Evolutionary conservation across 2,113 vertebrate species (phyloP), one percentile per base, ranked within the genome.

Genomic region (Tyrannus savana): DNA sequence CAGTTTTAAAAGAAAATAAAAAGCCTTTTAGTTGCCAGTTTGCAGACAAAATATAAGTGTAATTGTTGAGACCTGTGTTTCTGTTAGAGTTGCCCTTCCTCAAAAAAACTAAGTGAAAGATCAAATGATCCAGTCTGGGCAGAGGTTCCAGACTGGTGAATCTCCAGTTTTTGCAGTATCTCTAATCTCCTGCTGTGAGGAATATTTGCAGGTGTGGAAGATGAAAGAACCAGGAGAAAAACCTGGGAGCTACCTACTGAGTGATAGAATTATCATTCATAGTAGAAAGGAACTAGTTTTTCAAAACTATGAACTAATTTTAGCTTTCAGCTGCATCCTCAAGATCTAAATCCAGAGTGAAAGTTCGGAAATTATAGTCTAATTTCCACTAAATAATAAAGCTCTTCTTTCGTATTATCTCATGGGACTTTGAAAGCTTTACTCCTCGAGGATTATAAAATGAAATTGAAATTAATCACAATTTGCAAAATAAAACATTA

Each of bases 381-480:
- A 37, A 85, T 50, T 91, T 90, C 81, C 23, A 87, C 60, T 75
- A 62, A 93, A 88, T 44, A 69, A 39, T 50, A 92, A 93, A 84
- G 19, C 17, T 75, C 37, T 79, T 71, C 27, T 41, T 59, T 87
- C 28, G 15, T 55, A 31, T 46, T 89, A 77, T 24, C 85, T 73
- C 84, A 37, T 7, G 24, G 21, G 64, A 37, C 31, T 60, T 87
- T 75, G 91, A 91, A 92, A 89, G 21, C 89, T 86, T 91, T 91
- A 63, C 14, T 88, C 46, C 44, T 89, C 28, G 39, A 91, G 77
- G 87, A 92, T 87, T 89, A 89, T n/a, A 69, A 95, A 94, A 56
- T 31, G 22, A 88, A 96, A 95, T 19, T 55, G 52, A 93, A 96
- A 97, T 93, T 94, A 96, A 95, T 95, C 67, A 86, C 73, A 72